A percentile compares a stretch with the other conserved stretches of the same genome.
phyloP scores from a whole-genome alignment of 2,888 invertebrate species.

The Nomada fabriciana region DNA sequence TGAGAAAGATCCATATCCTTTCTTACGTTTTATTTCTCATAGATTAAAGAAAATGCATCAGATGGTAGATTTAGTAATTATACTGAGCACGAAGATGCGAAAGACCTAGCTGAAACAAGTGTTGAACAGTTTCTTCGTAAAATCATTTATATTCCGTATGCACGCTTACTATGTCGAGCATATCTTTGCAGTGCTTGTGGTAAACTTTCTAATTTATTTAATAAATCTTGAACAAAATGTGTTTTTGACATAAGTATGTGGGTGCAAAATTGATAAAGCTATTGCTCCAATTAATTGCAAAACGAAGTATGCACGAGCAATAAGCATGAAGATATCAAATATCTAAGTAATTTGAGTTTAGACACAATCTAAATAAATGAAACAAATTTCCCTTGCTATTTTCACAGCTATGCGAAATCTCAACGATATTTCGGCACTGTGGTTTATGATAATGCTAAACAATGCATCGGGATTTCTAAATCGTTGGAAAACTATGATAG shows the following conservation, averaged over 20 bases:
- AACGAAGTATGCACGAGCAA: too few species aligned
- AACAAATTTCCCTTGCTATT: not conserved
- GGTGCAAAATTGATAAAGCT: too few species aligned
- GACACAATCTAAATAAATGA: not conserved
- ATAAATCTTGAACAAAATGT: not conserved
- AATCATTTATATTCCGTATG: conserved; percentile 57
- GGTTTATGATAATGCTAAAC: conserved; percentile 72
- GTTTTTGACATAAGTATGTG: not conserved
- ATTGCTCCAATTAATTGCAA: too few species aligned
- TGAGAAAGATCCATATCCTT: too few species aligned
- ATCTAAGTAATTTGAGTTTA: not conserved
- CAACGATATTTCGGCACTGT: conserved; percentile 71
- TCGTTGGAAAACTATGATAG: conserved; percentile 68
- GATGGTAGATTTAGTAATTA: conserved; percentile 50
- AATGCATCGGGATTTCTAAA: conserved; percentile 73
- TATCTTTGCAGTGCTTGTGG: conserved; percentile 73
- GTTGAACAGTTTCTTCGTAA: conserved; percentile 62
- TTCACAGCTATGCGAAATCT: conserved; percentile 64
- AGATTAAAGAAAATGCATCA: conserved; percentile 62
- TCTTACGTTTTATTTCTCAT: not conserved
- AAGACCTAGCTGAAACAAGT: conserved; percentile 67
- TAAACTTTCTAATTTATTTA: conserved; percentile 37
- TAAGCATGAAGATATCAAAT: not conserved
- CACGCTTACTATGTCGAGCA: conserved; percentile 70
- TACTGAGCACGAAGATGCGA: conserved; percentile 40